phyloP scores from a whole-genome alignment of 2,888 invertebrate species.

The Eumerus sabulonum region DNA sequence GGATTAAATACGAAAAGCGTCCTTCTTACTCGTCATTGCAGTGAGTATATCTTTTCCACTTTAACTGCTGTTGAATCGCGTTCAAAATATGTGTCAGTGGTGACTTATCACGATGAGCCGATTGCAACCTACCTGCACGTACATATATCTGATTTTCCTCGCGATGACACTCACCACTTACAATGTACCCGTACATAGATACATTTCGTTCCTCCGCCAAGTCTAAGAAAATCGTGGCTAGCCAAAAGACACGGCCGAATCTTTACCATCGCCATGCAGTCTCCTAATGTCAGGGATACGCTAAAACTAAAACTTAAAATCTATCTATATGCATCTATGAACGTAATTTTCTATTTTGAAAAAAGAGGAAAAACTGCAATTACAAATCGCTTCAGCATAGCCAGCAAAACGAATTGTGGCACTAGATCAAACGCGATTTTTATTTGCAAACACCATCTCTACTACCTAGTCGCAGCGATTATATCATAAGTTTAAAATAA shows the following conservation, averaged over 20 bases:
- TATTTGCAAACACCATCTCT: conserved; percentile 13
- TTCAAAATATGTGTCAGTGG: no score
- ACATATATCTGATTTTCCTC: conserved; percentile 3
- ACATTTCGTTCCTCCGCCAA: no score
- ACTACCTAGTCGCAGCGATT: conserved; percentile 45
- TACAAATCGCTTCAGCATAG: conserved; percentile 64
- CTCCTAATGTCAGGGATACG: conserved; percentile 65
- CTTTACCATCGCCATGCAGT: conserved; percentile 62
- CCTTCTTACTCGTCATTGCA: no score
- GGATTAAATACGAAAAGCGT: no score
- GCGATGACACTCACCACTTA: conserved; percentile 28
- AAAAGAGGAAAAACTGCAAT: conserved; percentile 41
- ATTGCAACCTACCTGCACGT: neutral
- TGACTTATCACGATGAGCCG: no score
- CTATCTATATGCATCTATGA: conserved; percentile 31
- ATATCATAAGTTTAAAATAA: conserved; percentile 69
- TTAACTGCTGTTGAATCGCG: no score
- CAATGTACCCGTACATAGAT: neutral
- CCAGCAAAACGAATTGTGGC: conserved; percentile 49
- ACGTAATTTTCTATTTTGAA: conserved; percentile 17
- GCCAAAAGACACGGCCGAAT: conserved; percentile 32
- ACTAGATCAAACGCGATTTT: conserved; percentile 53
- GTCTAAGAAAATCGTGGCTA: conserved; percentile 2
- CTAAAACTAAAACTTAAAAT: conserved; percentile 47
- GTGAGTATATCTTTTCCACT: no score